Conservation (phyloP, 1,140 invertebrate genomes). For the Zaprionus tsacasi region DNA sequence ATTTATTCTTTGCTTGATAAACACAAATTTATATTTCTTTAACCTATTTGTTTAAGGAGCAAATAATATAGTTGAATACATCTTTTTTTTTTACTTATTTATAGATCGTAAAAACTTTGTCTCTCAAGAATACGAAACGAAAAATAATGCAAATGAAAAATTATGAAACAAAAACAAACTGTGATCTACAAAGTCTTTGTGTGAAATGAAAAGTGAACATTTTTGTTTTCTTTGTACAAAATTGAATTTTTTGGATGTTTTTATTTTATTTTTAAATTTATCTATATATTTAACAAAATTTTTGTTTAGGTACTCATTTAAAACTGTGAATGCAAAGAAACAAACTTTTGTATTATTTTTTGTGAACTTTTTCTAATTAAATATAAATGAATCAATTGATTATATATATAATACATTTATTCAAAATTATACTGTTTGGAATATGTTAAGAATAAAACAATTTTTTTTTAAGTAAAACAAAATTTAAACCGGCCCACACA, state of each 20-base stretch:
- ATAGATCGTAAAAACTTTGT: constrained; percentile 35
- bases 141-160: constrained; percentile 79
- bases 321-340: constrained; percentile 66
- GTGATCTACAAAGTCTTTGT: constrained; percentile 77
- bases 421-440: constrained; percentile 67
- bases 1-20: constrained; percentile 21
- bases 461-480: constrained; percentile 30
- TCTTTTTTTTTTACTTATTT: constrained; percentile 20
- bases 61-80: constrained; percentile 7
- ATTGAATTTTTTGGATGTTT: constrained; percentile 81
- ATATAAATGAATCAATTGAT: constrained; percentile 47
- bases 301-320: constrained; percentile 64
- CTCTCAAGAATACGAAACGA: constrained; percentile 53
- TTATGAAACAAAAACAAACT: constrained; percentile 67
- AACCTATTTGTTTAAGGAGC: constrained; percentile 19
- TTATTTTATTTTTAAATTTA: constrained; percentile 51
- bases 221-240: constrained; percentile 74
- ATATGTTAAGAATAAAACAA: constrained; percentile 43
- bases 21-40: constrained; percentile 32
- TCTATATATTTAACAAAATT: constrained; percentile 64
- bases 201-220: constrained; percentile 59
- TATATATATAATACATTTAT: constrained; percentile 64
- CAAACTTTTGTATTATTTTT: constrained; percentile 80
- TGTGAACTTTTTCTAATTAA: constrained; percentile 57
- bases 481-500: constrained; percentile 12